Evolutionary conservation across 2,113 vertebrate species (phyloP).

Genomic region (Tragelaphus scriptus): DNA sequence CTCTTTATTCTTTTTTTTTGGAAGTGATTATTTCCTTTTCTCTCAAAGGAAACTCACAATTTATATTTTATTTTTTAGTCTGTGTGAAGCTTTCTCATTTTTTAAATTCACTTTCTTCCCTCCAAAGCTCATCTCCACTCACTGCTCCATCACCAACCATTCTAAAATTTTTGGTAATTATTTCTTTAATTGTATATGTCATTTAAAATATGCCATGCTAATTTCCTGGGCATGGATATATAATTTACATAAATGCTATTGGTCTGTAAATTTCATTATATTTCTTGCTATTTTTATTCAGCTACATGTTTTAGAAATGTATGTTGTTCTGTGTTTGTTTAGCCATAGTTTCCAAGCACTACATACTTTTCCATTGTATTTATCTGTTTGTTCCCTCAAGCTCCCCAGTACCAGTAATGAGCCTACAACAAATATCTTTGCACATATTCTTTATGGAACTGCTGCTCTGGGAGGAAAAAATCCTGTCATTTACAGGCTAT

Average conservation of each 20-base stretch:
- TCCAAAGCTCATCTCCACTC: not conserved
- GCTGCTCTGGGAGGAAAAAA: not conserved
- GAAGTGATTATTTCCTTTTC: not conserved
- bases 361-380: not conserved
- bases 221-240: not conserved
- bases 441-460: not conserved
- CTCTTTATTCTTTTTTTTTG: not conserved
- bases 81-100: not conserved
- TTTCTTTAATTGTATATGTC: not conserved
- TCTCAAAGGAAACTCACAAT: not conserved
- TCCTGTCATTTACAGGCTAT: not conserved
- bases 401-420: not conserved
- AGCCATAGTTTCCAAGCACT: not conserved
- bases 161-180: not conserved
- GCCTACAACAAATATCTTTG: not conserved
- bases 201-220: not conserved
- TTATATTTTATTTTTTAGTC: not conserved
- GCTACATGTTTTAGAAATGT: not conserved
- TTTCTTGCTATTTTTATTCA: not conserved
- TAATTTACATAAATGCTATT: not conserved
- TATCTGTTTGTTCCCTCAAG: not conserved
- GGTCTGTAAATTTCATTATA: not conserved
- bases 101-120: not conserved
- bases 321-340: not conserved
- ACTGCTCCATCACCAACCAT: not conserved